Percentiles rank a stretch among this genome's conserved stretches.
These are phyloP conservation scores for Otis tarda DNA, from an alignment of 2,113 vertebrate genomes.

Conservation along the genomic window DNA sequence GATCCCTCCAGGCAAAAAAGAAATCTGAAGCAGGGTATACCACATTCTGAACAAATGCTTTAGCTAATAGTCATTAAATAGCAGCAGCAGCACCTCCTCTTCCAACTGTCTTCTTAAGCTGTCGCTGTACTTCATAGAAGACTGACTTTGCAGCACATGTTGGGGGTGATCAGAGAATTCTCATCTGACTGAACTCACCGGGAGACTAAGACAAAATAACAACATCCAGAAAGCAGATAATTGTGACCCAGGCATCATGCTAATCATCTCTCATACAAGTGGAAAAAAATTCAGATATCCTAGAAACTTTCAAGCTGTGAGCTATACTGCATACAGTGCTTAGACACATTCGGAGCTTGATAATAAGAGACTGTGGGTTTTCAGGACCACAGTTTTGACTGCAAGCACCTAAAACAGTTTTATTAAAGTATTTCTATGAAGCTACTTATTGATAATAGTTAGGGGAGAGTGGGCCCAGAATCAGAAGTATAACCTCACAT, in stretches of 20 bases:
- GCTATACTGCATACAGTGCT: not conserved
- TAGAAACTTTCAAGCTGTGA: not conserved
- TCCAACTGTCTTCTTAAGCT: conserved; percentile 1
- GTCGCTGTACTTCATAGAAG: not conserved
- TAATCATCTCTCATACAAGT: not conserved
- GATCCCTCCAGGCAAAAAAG: conserved; percentile 27
- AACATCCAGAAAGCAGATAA: not conserved
- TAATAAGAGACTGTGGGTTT: not conserved
- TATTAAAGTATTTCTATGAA: not conserved
- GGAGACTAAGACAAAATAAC: not conserved
- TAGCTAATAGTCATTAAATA: not conserved
- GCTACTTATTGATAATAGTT: not conserved
- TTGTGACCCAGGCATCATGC: not conserved
- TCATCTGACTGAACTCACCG: not conserved
- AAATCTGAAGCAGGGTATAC: conserved; percentile 27
- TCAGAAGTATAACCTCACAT: not conserved
- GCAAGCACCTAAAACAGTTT: not conserved
- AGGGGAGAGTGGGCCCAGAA: not conserved
- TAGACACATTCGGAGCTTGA: not conserved
- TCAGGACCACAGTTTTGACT: not conserved
- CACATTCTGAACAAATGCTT: conserved; percentile 36
- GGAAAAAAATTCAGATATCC: not conserved
- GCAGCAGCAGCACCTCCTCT: not conserved
- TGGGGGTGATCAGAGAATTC: not conserved
- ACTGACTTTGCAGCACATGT: not conserved